Evolutionary conservation across 2,797 vertebrate genomes (phyloP), one percentile per base, ranked within the genome.

Genomic region (Coendou prehensilis): DNA sequence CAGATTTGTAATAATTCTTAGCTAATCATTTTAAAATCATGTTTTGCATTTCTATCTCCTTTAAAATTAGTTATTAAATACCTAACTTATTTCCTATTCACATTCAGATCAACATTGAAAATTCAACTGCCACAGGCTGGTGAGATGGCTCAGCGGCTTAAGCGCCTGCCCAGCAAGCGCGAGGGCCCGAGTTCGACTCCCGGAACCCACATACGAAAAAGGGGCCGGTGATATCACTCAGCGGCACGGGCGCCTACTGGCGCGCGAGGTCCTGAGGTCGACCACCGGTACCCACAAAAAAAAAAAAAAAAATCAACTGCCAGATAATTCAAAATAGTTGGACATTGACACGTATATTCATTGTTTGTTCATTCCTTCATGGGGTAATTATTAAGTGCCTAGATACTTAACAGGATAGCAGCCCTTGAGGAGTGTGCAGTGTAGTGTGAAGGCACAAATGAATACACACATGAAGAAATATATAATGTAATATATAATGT

Each of bases 51-150:
- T 41, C 23, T 92, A 23, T 85, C 6, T 17, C 30, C 90, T 94
- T 90, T 71, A 87, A 91, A 64, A 81, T 83, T 87, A 87, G 75
- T 90, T 96, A 95, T 96, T 90, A 90, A 96, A n/a, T 82, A 79
- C 41, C 61, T 92, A 47, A 64, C 33, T 82, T 96, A 91, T 82
- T 92, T 97, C 33, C 76, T 93, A 79, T 93, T 92, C 87, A 94
- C 93, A 93, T 11, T 97, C 61, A 95, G 80, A 78, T 89, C 13
- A 61, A 93, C 69, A 83, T 94, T 37, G 93, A 91, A 93, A 95
- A 50, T 86, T 80, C 45, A 63, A 69, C 37, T 92, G 41, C 75
- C 76, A 89, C n/a, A n/a, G n/a, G n/a, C n/a, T n/a, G n/a, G n/a
- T n/a, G n/a, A n/a, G n/a, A n/a, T n/a, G n/a, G n/a, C n/a, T n/a